A percentile compares a stretch with the other conserved stretches of the same genome.
These are phyloP conservation scores for Danio rerio DNA, from an alignment of 2,113 vertebrate genomes.

Conservation along the genomic window DNA sequence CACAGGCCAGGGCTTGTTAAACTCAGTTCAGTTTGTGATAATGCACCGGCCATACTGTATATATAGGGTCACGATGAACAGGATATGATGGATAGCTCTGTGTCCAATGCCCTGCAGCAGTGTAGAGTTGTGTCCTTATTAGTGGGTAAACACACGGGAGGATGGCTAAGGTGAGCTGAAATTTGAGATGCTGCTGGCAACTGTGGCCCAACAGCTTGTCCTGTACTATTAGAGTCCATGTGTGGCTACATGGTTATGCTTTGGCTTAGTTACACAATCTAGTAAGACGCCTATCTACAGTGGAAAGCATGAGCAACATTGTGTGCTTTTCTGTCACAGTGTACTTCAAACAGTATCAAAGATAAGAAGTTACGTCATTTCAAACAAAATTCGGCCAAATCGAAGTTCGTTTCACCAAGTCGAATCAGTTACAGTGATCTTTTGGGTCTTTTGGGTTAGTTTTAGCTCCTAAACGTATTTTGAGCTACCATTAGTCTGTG, in stretches of 20 bases:
- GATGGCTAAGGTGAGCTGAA: constrained; percentile 27
- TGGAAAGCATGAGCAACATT: not conserved
- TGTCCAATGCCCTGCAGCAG: constrained; percentile 10
- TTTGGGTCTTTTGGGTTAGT: too few species aligned
- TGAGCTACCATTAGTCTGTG: too few species aligned
- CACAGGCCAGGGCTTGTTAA: constrained; percentile 9
- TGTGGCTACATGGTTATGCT: not conserved
- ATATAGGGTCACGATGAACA: constrained; percentile 8
- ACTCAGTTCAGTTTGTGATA: constrained; percentile 11
- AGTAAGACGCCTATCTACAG: not conserved
- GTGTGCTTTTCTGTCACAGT: not conserved
- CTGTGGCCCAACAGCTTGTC: not conserved
- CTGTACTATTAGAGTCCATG: not conserved
- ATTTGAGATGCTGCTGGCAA: constrained; percentile 1
- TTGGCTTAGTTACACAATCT: not conserved
- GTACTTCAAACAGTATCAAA: too few species aligned
- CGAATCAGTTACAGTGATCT: too few species aligned
- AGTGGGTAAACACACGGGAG: constrained; percentile 27
- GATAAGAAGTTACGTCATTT: too few species aligned
- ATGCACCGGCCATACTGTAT: not conserved
- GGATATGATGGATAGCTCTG: constrained; percentile 5
- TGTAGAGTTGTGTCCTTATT: constrained; percentile 32
- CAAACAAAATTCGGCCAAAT: too few species aligned
- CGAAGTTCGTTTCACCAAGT: too few species aligned
- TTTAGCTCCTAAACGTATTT: too few species aligned